Evolutionary conservation across 53 echinoderm and acorn worm species (phyloP).

Genomic region (Crossaster papposus): DNA sequence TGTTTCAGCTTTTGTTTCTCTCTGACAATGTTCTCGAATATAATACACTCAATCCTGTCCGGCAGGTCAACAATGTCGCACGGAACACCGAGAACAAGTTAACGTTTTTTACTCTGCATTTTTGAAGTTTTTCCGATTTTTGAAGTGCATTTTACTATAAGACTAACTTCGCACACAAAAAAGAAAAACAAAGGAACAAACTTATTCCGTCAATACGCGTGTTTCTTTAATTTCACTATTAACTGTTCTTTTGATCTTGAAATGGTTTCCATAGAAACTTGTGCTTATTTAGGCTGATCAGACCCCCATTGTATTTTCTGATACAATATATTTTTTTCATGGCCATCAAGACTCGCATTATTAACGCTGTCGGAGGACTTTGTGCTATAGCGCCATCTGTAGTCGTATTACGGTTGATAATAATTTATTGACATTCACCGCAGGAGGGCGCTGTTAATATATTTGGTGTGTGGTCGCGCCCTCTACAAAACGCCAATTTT

Average conservation of each 20-base stretch:
- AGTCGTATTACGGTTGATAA: not conserved
- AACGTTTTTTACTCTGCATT: no score
- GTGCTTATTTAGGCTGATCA: not conserved
- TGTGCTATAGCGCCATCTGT: conserved; percentile 11
- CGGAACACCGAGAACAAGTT: no score
- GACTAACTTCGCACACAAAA: no score
- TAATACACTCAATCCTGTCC: no score
- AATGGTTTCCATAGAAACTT: not conserved
- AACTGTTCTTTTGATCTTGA: not conserved
- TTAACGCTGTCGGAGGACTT: not conserved
- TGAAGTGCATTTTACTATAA: no score
- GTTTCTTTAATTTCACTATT: no score
- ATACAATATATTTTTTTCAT: not conserved
- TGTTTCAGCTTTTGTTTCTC: not conserved
- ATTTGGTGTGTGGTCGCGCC: not conserved
- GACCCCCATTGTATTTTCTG: no score
- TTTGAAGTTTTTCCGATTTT: no score
- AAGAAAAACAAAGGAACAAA: no score
- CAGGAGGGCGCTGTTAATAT: conserved; percentile 20
- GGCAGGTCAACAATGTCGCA: no score
- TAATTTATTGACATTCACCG: not conserved
- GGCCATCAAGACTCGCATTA: not conserved
- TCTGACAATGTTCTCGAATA: not conserved
- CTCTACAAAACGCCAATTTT: not conserved
- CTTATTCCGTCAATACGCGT: no score